Evolutionary conservation across 2,888 invertebrate species (phyloP), one percentile per base, ranked within the genome.

Genomic region (Heliconius sara): DNA sequence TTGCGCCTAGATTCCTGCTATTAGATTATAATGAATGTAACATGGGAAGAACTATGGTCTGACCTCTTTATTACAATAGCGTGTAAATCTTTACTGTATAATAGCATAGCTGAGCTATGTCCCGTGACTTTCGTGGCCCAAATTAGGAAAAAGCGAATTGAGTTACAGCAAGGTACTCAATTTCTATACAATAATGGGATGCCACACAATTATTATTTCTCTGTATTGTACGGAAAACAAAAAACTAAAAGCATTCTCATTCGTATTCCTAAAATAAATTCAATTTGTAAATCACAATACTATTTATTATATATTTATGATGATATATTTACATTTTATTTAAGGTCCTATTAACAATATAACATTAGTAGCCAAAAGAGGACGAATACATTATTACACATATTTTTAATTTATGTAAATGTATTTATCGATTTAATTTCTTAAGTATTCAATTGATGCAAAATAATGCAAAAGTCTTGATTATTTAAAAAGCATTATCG

Each of bases 1-100:
- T 90, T 91, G 90, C 88, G 85, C 88, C 91, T 90, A 92, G 92
- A 93, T 94, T 92, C 91, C 90, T 86, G 87, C 93, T 91, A 93
- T 94, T 93, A 93, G 92, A 93, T 94, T 93, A 93, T 92, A 92
- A 93, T 93, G 93, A 91, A 92, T 92, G 75, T 75, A 63, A 75
- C 75, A 75, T 75, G 92, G 63, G 65, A 75, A 63, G 43, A 63
- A 43, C 65, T 75, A 39, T 65, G 65, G 43, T 75, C 65, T 43
- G 72, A 57, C 57, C 57, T 72, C 72, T 30, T 27, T 73, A 73
- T 30, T 73, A 73, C 72, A 73, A 73, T 73, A 57, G 72, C 72
- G 72, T 73, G 57, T 73, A 73, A 73, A 73, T 73, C 52, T 73
- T 57, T 57, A 73, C 72, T 7, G 13, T 73, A 57, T 57, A 57